A percentile compares a stretch with the other conserved stretches of the same genome.
Evolutionary conservation across 2,797 vertebrate genomes (phyloP).

Genomic region (Luscinia luscinia): DNA sequence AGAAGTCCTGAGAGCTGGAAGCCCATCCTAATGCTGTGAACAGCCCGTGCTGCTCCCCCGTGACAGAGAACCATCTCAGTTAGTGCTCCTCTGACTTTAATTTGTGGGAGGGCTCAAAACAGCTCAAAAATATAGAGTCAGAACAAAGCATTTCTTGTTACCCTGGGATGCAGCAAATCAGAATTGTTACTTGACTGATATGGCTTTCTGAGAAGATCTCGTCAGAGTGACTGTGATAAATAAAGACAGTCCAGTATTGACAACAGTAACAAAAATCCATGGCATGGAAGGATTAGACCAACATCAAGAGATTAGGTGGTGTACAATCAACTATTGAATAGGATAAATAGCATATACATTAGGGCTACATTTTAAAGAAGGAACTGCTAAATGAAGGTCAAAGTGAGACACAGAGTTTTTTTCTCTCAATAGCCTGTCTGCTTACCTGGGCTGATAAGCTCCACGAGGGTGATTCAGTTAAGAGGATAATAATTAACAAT

Average conservation of each 20-base stretch:
- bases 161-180: neutral
- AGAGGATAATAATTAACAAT: slow-evolving; percentile 53
- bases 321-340: neutral
- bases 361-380: neutral
- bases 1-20: neutral
- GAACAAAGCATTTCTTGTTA: neutral
- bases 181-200: neutral
- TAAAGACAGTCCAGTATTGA: neutral
- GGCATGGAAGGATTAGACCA: neutral
- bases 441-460: slow-evolving; percentile 41
- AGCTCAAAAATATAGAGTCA: neutral
- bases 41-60: neutral
- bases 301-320: neutral
- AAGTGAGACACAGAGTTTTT: neutral
- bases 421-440: neutral
- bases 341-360: neutral
- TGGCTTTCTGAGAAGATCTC: neutral
- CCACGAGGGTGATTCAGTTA: slow-evolving; percentile 1
- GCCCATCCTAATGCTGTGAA: neutral
- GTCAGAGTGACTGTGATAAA: neutral
- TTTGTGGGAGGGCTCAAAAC: neutral
- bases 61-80: neutral
- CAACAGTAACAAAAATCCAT: neutral
- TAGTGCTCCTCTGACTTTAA: neutral
- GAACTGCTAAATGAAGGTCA: slow-evolving; percentile 15